Evolutionary conservation across 1,140 invertebrate species (phyloP).

Genomic region (Pectinophora gossypiella): DNA sequence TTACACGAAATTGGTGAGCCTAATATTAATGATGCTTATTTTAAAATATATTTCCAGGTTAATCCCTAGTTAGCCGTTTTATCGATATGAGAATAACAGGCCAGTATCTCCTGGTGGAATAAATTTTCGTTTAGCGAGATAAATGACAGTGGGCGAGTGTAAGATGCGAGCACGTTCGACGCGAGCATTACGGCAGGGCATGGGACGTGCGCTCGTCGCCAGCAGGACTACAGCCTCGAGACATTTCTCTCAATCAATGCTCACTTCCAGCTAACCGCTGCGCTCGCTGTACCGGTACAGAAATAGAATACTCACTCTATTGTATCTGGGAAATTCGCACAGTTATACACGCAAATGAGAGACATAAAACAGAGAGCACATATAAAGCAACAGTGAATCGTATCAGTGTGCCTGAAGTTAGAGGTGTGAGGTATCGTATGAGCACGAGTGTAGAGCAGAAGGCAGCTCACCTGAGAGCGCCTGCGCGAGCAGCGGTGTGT

Average conservation of each 20-base stretch:
- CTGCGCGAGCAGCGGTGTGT: constrained; percentile 94
- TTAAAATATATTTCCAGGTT: too few species aligned
- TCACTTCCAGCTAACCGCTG: neutral
- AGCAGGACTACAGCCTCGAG: neutral
- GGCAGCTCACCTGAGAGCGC: constrained; percentile 90
- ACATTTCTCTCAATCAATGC: neutral
- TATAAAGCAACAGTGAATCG: neutral
- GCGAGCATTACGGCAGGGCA: neutral
- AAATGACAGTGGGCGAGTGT: neutral
- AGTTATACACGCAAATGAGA: neutral
- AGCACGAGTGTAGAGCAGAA: neutral
- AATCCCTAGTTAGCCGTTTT: too few species aligned
- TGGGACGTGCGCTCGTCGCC: neutral
- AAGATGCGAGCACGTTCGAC: neutral
- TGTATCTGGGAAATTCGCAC: too few species aligned
- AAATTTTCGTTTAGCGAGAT: neutral
- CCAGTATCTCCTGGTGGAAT: neutral
- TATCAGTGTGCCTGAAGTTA: neutral
- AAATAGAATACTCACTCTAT: too few species aligned
- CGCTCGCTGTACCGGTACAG: too few species aligned
- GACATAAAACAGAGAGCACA: neutral
- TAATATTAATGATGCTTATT: too few species aligned
- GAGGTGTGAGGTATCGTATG: neutral
- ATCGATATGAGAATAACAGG: neutral
- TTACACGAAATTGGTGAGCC: too few species aligned